Base-by-base conservation (phyloP, 1,140 invertebrate genomes). In the Cheumatopsyche charites region DNA sequence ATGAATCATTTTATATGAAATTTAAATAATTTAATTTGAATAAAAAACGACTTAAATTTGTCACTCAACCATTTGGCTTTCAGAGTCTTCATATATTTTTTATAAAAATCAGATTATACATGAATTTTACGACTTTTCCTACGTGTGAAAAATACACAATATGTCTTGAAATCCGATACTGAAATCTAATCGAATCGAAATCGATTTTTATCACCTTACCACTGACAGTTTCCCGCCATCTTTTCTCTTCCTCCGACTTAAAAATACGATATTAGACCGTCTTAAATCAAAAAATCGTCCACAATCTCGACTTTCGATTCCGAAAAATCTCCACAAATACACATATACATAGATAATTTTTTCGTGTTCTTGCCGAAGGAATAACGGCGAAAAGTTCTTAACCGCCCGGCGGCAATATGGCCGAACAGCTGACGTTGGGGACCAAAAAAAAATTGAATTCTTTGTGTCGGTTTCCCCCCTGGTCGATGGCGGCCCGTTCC, bases 401-500 rank as follows among this genome's bases (percentile, higher is more conserved):
- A 42, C 63, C 12, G 63, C 12, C 17, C 42, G 17, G 47, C 66
- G 42, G 17, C 36, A 68, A 68, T 45, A 68, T 68, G 47, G 66
- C 65, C 47, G 66, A 68, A 55, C 66, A 68, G 66, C 66, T 68
- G 66, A 68, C 66, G 66, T 45, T 45, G 47, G 17, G 1, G 29
- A 9, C 36, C 15, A 68, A 55, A 49, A 55, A 68, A 55, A 41
- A 55, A 58, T 58, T 58, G 13, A 58, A 68, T 68, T 68, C 49
- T 68, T 68, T 68, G 23, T 41, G 45, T 55, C 17, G 29, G 29
- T 36, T 36, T 36, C 55, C 55, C 19, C 21, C 23, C 21, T 12
- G 55, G 23, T n/a, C 43, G 15, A 47, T n/a, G 43, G 43, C 4
- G 4, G 2, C 43, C 15, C 43, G 12, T 47, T n/a, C 11, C 43